Base-by-base conservation (phyloP, 2,797 vertebrate species). In the Melanotaenia pygmaea region DNA sequence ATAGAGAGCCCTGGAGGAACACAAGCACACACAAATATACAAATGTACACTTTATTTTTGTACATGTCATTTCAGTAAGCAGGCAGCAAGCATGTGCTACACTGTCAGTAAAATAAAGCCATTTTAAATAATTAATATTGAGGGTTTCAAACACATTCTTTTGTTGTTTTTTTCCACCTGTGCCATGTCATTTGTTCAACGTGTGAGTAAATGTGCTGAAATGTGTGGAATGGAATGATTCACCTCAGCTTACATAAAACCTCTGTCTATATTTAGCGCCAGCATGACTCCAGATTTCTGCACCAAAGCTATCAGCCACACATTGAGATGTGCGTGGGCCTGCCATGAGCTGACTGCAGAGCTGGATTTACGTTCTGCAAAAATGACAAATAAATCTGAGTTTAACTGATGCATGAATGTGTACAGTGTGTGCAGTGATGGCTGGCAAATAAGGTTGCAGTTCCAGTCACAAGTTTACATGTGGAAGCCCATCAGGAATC, bases 231-330 rank as follows among this genome's bases (percentile, higher is more conserved):
- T 79, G 58, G 84, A 92, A 86, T 95, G 93, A 95, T 94, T 95
- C 94, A 94, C 92, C 92, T 91, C 86, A 79, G 89, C 93, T 94
- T 95, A 94, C 91, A 93, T 95, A 95, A 94, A 95, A 91, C 88
- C 85, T 82, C 82, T 86, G 88, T 93, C 94, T 95, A 95, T 93
- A 94, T 95, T 94, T 95, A 95, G 94, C 83, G 71, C 74, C 86
- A 88, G 88, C 93, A 93, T 94, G 94, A 93, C 93, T 94, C 88
- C 89, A 90, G 91, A 94, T 91, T 94, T 92, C 90, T 92, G 89
- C 91, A 92, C 85, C 67, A 87, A 85, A 92, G 92, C 91, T 87
- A 93, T 94, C 91, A 91, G 93, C 92, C 88, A 90, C 92, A 91
- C 86, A 84, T 89, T 91, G 91, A 92, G 93, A 92, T 91, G 92